Percentiles rank a stretch among this genome's conserved stretches.
These are phyloP conservation scores for Scomberomorus guttatus DNA, from an alignment of 2,797 vertebrate species.

Conservation along the genomic window DNA sequence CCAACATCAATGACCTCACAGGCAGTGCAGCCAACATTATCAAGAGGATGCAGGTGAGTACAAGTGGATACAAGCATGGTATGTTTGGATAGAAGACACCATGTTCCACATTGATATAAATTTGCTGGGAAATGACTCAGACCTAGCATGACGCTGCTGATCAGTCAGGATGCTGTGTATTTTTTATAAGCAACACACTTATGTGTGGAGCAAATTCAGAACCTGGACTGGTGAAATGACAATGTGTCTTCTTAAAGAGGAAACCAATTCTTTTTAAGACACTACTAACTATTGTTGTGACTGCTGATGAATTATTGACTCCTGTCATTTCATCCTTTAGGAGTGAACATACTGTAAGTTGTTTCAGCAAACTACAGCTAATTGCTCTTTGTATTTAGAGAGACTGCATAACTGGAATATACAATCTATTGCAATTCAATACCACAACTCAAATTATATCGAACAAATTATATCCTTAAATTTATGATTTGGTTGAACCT, in stretches of 20 bases:
- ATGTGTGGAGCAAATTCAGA: constrained; percentile 39
- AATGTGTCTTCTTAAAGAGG: constrained; percentile 14
- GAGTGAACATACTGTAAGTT: neutral
- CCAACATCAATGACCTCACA: constrained; percentile 63
- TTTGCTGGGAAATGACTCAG: constrained; percentile 63
- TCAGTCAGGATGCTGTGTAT: constrained; percentile 32
- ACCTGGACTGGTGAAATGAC: constrained; percentile 15
- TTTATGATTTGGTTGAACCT: neutral
- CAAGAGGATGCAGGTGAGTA: constrained; percentile 77
- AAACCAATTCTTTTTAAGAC: constrained; percentile 1
- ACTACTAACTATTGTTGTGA: neutral
- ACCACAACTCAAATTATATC: neutral
- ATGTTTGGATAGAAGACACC: constrained; percentile 51
- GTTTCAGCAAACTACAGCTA: neutral
- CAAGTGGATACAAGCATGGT: constrained; percentile 59
- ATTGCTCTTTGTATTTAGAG: neutral
- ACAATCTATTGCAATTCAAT: neutral
- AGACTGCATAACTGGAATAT: neutral
- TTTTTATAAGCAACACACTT: constrained; percentile 34
- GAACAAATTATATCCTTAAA: neutral
- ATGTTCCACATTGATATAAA: constrained; percentile 47
- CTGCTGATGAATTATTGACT: neutral
- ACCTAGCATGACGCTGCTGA: constrained; percentile 51
- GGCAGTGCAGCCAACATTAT: constrained; percentile 61
- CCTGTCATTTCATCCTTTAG: too few species aligned